These are phyloP conservation scores for Aphyosemion australe DNA, from an alignment of 2,113 vertebrate species.

Conservation along the genomic window DNA sequence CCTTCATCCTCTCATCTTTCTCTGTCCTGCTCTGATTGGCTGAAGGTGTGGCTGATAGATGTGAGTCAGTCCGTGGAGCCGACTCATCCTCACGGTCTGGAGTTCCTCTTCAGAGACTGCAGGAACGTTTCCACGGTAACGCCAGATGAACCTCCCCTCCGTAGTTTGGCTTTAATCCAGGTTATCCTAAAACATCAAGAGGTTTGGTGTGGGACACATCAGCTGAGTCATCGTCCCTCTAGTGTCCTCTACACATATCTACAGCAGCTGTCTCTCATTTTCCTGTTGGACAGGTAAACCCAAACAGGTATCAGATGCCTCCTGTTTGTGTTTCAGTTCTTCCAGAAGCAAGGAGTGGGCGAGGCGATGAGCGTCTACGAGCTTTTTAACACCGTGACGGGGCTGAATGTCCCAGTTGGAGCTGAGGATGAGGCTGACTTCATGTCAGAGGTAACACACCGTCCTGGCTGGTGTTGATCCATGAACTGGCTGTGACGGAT, in stretches of 20 bases:
- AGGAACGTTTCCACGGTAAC: slow-evolving; percentile 91
- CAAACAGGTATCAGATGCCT: too few species aligned
- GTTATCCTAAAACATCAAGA: too few species aligned
- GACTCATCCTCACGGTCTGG: slow-evolving; percentile 91
- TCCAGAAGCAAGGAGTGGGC: slow-evolving; percentile 89
- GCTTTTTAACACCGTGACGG: slow-evolving; percentile 92
- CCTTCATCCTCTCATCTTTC: too few species aligned
- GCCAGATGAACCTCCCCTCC: neutral
- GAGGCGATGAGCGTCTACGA: slow-evolving; percentile 87
- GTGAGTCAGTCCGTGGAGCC: slow-evolving; percentile 97
- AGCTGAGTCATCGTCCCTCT: neutral
- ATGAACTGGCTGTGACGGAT: too few species aligned
- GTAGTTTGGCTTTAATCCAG: too few species aligned
- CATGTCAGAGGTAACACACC: slow-evolving; percentile 83
- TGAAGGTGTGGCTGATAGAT: slow-evolving; percentile 94
- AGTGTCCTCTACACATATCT: too few species aligned
- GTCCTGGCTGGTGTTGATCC: too few species aligned
- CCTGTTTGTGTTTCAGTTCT: slow-evolving; percentile 82
- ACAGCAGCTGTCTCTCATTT: too few species aligned
- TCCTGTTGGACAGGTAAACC: too few species aligned
- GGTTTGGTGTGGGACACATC: neutral
- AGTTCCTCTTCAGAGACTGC: slow-evolving; percentile 97
- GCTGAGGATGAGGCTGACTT: slow-evolving; percentile 91
- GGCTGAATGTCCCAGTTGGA: slow-evolving; percentile 84
- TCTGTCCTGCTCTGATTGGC: neutral